Percentiles rank a stretch among this genome's conserved stretches.
Conservation (phyloP, 1,140 invertebrate species). For the Sinonovacula constricta region DNA sequence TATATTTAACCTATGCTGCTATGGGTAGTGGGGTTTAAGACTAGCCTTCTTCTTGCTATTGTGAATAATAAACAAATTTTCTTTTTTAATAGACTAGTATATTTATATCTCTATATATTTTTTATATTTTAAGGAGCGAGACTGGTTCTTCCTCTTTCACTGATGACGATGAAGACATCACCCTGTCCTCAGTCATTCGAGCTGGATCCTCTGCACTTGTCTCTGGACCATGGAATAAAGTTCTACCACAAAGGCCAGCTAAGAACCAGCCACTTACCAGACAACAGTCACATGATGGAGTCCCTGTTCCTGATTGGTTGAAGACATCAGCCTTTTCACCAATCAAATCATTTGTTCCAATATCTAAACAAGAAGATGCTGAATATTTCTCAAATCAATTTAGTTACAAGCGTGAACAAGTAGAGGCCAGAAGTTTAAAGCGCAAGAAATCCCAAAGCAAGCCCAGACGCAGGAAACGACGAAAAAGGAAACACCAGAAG, state of each 20-base stretch:
- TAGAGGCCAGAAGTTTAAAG: constrained; percentile 29
- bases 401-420: constrained; percentile 22
- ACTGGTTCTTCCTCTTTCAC: not conserved
- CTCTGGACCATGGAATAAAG: constrained; percentile 43
- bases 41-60: too few species aligned
- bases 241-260: constrained; percentile 10
- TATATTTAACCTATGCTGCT: too few species aligned
- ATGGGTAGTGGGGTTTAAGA: too few species aligned
- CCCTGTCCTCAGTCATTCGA: constrained; percentile 15
- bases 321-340: constrained; percentile 24
- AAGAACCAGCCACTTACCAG: not conserved
- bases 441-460: constrained; percentile 16
- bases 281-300: not conserved
- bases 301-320: constrained; percentile 44
- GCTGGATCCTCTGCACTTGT: constrained; percentile 40
- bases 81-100: too few species aligned
- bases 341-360: constrained; percentile 50
- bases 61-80: too few species aligned
- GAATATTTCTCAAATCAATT: constrained; percentile 50
- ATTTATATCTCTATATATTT: too few species aligned
- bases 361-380: constrained; percentile 49
- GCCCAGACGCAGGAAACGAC: not conserved
- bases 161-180: constrained; percentile 30
- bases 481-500: constrained; percentile 19
- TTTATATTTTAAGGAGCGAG: constrained; percentile 6